Evolutionary conservation across 1,140 invertebrate genomes (phyloP).

Genomic region (Drosophila carrolli): DNA sequence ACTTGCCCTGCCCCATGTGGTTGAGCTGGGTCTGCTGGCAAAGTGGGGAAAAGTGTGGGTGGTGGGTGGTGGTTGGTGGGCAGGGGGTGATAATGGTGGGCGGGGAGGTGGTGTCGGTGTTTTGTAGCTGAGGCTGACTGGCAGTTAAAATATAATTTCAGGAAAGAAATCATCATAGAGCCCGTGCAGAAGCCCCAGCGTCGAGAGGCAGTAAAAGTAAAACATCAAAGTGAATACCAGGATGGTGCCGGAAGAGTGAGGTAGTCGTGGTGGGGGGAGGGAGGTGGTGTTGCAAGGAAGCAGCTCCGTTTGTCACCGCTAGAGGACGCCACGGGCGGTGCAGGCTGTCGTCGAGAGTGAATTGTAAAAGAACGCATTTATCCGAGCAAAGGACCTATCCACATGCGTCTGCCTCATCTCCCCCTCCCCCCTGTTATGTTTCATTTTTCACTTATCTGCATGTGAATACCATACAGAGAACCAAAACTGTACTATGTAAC

Average conservation of each 20-base stretch:
- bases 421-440: conserved; percentile 5
- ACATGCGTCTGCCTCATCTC: neutral
- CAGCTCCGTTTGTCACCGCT: conserved; percentile 33
- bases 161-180: conserved; percentile 60
- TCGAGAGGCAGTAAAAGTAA: conserved; percentile 56
- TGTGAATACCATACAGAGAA: conserved; percentile 13
- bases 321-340: conserved; percentile 21
- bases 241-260: neutral
- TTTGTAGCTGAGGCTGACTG: conserved; percentile 27
- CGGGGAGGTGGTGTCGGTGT: conserved; percentile 8
- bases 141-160: conserved; percentile 77
- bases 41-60: conserved; percentile 2
- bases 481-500: neutral
- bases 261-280: neutral
- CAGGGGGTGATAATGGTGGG: neutral
- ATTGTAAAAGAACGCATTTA: conserved; percentile 38
- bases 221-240: conserved; percentile 75
- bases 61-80: conserved; percentile 22
- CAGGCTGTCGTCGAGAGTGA: conserved; percentile 7
- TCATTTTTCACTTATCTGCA: conserved; percentile 47
- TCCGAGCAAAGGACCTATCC: conserved; percentile 26
- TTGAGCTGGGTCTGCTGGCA: conserved; percentile 18
- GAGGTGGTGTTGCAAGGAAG: conserved; percentile 20
- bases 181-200: conserved; percentile 16
- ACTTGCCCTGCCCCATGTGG: conserved; percentile 62